Conservation (phyloP, 1,140 invertebrate species). For the Eriosoma lanigerum region DNA sequence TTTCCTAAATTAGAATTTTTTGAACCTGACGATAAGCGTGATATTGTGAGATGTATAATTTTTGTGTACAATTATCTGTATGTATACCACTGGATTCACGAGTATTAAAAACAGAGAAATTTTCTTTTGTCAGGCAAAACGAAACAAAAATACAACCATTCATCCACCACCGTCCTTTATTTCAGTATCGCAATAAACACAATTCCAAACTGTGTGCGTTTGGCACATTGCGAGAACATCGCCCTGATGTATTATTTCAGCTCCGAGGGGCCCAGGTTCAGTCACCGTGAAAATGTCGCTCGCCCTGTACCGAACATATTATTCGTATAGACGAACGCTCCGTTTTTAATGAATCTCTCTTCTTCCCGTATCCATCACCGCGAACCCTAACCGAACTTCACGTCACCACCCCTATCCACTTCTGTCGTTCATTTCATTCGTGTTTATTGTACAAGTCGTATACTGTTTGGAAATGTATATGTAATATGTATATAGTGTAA, state of each 20-base stretch:
- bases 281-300: constrained; percentile 48
- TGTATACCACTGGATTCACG: not conserved
- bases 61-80: not conserved
- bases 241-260: constrained; percentile 50
- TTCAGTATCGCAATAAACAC: constrained; percentile 50
- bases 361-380: not conserved
- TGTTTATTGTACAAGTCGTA: not conserved
- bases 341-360: constrained; percentile 48
- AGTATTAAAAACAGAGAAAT: constrained; percentile 46
- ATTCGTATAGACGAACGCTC: constrained; percentile 42
- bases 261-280: constrained; percentile 44
- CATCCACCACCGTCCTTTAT: constrained; percentile 22
- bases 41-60: too few relatives aligned
- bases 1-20: too few relatives aligned
- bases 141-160: constrained; percentile 19
- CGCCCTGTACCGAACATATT: constrained; percentile 38
- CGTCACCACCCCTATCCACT: not conserved
- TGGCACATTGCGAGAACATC: constrained; percentile 47
- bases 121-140: constrained; percentile 17
- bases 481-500: too few relatives aligned
- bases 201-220: constrained; percentile 46
- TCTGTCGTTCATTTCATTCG: not conserved
- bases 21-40: too few relatives aligned
- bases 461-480: not conserved
- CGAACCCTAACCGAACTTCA: constrained; percentile 3